Evolutionary conservation across 2,113 vertebrate species (phyloP), one percentile per base, ranked within the genome.

Genomic region (Damaliscus lunatus): DNA sequence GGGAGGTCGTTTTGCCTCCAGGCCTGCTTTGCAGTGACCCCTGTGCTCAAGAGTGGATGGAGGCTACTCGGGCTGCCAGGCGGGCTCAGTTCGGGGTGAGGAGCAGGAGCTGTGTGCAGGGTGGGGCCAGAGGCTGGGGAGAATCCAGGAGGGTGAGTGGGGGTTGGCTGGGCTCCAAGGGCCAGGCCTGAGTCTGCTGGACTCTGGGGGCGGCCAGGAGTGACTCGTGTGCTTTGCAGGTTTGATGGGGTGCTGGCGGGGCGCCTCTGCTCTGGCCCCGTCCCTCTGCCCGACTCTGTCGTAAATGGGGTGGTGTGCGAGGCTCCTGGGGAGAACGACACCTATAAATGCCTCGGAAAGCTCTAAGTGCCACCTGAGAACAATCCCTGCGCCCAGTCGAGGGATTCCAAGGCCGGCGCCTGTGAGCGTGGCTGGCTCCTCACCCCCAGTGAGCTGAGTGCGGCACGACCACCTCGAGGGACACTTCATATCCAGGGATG

Each of bases 391-490:
- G 90, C 43, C 67, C 62, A 67, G 88, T 43, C 27, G 88, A 78
- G 57, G 48, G 84, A 55, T 64, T 71, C n/a, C n/a, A 86, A 21
- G 9, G 88, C 25, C 82, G n/a, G 31, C 85, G 43, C 43, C 53
- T 96, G 80, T 14, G 67, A 71, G 55, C 40, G 21, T 0, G 11
- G 36, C 53, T 77, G 96, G 40, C 52, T 92, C 60, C 36, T 82
- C 55, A 43, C 33, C 64, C 43, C 71, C 82, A 94, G 48, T 80
- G 93, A 98, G 92, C 74, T 5, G 21, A 84, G 59, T 60, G 40
- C 1, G 67, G 67, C 83, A n/a, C 27, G 82, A 71, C 91, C 94
- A 96, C 90, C 92, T 84, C 46, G 36, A 97, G 43, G 71, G 96
- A 91, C 36, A 88, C 90, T 96, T 67, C 81, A 25, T 46, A 55